Conservation (phyloP, 1,140 invertebrate species). For the Uloborus diversus region DNA sequence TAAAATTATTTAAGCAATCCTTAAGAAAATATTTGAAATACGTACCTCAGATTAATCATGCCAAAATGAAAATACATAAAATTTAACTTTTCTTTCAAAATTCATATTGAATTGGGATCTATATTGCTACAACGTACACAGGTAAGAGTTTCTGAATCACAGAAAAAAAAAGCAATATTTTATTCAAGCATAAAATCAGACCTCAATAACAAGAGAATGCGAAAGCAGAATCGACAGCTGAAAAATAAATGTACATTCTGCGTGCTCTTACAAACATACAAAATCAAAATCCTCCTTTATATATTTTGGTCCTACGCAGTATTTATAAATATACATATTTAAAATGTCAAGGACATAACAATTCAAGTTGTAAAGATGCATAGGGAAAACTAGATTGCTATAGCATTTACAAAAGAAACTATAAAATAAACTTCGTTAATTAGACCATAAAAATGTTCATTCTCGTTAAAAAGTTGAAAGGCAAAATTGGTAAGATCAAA, state of each 20-base stretch:
- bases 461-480: neutral
- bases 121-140: neutral
- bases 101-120: neutral
- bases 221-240: neutral
- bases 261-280: neutral
- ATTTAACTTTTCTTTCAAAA: too few relatives aligned
- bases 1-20: too few relatives aligned
- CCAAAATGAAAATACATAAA: too few relatives aligned
- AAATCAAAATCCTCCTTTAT: constrained; percentile 27
- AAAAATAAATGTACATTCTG: neutral
- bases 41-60: too few relatives aligned
- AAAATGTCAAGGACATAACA: neutral
- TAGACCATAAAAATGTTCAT: neutral
- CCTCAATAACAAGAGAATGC: too few relatives aligned
- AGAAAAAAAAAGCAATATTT: neutral
- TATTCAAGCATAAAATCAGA: too few relatives aligned
- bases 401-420: too few relatives aligned
- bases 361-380: neutral
- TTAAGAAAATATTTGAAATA: too few relatives aligned
- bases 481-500: neutral
- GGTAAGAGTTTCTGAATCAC: neutral
- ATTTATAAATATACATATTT: constrained; percentile 41
- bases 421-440: neutral
- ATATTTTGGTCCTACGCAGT: constrained; percentile 27
- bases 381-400: neutral